Evolutionary conservation across 2,888 invertebrate genomes (phyloP), one percentile per base, ranked within the genome.

Genomic region (Pristionchus arcanus): DNA sequence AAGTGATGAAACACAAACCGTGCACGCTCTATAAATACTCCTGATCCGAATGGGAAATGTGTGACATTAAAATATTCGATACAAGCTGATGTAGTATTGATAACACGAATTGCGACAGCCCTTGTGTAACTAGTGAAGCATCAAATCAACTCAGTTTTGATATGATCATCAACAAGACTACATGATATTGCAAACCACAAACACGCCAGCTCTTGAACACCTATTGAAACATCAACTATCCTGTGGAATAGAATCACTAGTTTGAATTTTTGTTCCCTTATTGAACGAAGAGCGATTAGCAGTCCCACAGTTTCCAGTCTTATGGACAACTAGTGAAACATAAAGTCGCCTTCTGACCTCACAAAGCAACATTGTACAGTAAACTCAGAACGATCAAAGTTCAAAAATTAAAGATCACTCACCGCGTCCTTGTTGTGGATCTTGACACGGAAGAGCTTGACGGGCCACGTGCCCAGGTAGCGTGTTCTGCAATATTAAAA

Each of bases 381-480:
- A 34, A 71, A n/a, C 31, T 1, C 28, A 28, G 9, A 28, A 63
- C 11, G 13, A 53, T n/a, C 25, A 28, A 90, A 25, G 28, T 28
- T 28, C 90, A 74, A 84, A 28, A 19, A 42, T 31, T 68, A 37
- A 90, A 59, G 68, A n/a, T 28, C 19, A 96, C 96, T 96, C 94
- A 97, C 98, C 0, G 99, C 98, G 96, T 99, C 98, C 19, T 97
- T 97, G 25, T 97, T 98, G 95, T 99, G 99, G 97, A 99, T 98
- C 91, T 97, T 96, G 90, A 99, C 98, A 95, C 98, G 97, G 96
- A 99, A 99, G 9, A 99, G 96, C 95, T 99, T 98, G 0, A 99
- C 99, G 0, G 99, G 97, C 87, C 98, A 96, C 0, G 98, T 97
- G 42, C 99, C 99, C 86, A 99, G 96, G 95, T 99, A 99, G 96